Base-by-base conservation (phyloP, 2,888 invertebrate genomes). In the Baronia brevicornis region DNA sequence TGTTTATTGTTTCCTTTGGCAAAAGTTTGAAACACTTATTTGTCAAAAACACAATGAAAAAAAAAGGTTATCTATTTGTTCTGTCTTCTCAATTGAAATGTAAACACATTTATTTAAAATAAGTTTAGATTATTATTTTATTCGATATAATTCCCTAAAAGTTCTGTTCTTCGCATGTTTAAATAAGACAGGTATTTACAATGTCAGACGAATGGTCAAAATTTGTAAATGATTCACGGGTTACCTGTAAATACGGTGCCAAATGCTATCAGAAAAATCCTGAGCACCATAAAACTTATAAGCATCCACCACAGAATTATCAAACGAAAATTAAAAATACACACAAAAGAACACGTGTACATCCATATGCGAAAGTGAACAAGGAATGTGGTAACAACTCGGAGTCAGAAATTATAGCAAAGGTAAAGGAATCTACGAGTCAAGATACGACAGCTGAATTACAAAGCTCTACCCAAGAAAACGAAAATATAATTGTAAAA, bases 181-280 rank as follows among this genome's bases (percentile, higher is more conserved):
- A n/a, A n/a, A n/a, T n/a, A n/a, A n/a, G n/a, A n/a, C n/a, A n/a
- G n/a, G n/a, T n/a, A 10, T 17, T 22, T 18, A 54, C 33, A 22
- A 84, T 84, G 84, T 65, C 75, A 21, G 69, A 77, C 12, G 68
- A 73, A 36, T 77, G 75, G 71, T 43, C 60, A 43, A 51, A 52
- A 4, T 80, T 71, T 31, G 49, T 60, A 3, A 54, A 67, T 28
- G 84, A 85, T 50, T 36, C 69, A 4, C 85, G 92, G 64, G 75
- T 68, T 21, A 67, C 87, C 24, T 96, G 96, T 65, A 91, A 90
- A 73, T 95, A 93, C 62, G 93, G 93, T 29, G 64, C 60, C 3
- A 88, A 90, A 46, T 96, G 96, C 67, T 95, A 94, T 65, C 94
- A 93, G 58, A 92, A 89, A 58, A 95, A 94, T 79, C 80, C 90